Evolutionary conservation across 2,888 invertebrate genomes (phyloP).

Genomic region (Cephus spinipes): DNA sequence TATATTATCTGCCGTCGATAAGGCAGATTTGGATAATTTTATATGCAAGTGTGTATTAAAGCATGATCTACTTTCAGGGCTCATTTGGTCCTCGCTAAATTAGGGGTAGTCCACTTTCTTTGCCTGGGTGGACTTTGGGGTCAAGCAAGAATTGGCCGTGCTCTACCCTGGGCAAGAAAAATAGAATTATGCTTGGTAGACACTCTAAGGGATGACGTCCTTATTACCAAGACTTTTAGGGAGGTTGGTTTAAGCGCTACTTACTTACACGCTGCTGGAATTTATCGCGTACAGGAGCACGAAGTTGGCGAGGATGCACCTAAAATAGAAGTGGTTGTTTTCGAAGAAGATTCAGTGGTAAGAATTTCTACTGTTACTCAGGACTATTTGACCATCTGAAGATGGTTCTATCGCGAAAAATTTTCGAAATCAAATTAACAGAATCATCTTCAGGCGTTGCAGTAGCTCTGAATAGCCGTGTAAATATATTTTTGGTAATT

Average conservation of each 20-base stretch:
- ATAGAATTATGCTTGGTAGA: conserved; percentile 70
- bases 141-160: conserved; percentile 67
- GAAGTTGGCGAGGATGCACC: conserved; percentile 54
- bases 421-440: no score
- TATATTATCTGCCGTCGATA: no score
- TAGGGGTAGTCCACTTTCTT: conserved; percentile 69
- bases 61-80: conserved; percentile 47
- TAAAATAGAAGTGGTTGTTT: conserved; percentile 67
- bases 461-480: no score
- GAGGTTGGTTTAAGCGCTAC: conserved; percentile 65
- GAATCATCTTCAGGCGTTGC: no score
- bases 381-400: not conserved
- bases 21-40: not conserved
- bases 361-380: conserved; percentile 21
- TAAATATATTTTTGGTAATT: not conserved
- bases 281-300: conserved; percentile 65
- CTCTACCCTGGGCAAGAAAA: conserved; percentile 70
- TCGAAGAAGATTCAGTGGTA: conserved; percentile 68
- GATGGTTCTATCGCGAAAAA: not conserved
- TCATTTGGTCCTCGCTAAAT: conserved; percentile 63
- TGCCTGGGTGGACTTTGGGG: conserved; percentile 73
- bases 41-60: not conserved
- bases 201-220: conserved; percentile 66
- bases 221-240: conserved; percentile 67
- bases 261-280: conserved; percentile 68